These are phyloP conservation scores for Spermophilus dauricus DNA, from an alignment of 2,113 vertebrate species.

Conservation along the genomic window DNA sequence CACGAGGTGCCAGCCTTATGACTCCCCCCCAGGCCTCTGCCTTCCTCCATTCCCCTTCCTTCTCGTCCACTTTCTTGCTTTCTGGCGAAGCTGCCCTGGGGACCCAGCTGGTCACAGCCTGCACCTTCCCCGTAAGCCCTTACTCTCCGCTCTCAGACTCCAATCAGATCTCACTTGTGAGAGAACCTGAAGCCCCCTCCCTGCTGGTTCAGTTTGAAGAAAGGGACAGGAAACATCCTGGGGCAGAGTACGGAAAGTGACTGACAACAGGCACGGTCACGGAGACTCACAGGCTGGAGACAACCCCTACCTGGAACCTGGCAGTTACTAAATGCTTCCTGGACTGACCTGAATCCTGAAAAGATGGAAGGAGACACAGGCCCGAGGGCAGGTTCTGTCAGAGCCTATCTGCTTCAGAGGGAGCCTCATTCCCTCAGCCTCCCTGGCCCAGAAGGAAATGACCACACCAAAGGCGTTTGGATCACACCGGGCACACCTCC, in stretches of 20 bases:
- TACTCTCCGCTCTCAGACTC: not conserved
- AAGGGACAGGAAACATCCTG: not conserved
- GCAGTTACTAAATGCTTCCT: slow-evolving; percentile 4
- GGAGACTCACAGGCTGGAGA: not conserved
- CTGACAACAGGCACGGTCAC: not conserved
- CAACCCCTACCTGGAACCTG: not conserved
- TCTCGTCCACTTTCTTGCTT: not conserved
- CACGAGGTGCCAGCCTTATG: not conserved
- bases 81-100: not conserved
- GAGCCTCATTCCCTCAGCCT: not conserved
- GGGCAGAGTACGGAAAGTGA: not conserved
- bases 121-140: not conserved
- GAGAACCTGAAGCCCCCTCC: not conserved
- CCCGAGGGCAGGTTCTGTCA: not conserved
- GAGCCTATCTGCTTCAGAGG: not conserved
- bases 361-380: not conserved
- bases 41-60: not conserved
- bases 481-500: not conserved
- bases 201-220: slow-evolving; percentile 50
- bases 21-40: not conserved
- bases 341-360: not conserved
- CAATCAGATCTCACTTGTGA: not conserved
- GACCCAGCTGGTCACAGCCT: not conserved
- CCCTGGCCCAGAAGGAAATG: not conserved
- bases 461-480: not conserved